A percentile compares a stretch with the other conserved stretches of the same genome.
Conservation (phyloP, 1,140 invertebrate species). For the Brachionus koreanus region DNA sequence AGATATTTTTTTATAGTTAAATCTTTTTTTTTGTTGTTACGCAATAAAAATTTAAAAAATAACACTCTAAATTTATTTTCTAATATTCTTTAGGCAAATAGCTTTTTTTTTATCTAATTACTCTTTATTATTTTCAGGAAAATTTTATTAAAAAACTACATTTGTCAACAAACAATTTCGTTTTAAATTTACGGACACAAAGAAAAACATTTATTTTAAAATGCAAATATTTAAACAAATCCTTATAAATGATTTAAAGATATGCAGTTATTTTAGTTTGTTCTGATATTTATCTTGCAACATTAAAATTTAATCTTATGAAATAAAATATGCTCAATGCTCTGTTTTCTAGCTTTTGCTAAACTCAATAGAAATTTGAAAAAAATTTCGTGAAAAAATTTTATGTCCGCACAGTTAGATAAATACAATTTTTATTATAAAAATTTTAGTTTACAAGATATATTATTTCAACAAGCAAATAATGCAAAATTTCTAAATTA, state of each 20-base stretch:
- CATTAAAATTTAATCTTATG: neutral
- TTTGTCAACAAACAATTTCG: neutral
- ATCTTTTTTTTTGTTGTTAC: neutral
- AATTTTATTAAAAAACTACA: neutral
- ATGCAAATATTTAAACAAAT: neutral
- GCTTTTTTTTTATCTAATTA: constrained; percentile 11
- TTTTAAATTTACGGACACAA: neutral
- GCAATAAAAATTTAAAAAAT: neutral
- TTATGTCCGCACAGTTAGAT: too few species aligned
- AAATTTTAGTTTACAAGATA: too few species aligned
- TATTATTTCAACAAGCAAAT: too few species aligned
- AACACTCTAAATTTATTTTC: neutral
- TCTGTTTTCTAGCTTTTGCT: neutral
- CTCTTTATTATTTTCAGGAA: neutral
- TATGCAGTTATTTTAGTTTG: neutral
- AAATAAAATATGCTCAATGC: neutral
- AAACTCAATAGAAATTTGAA: too few species aligned
- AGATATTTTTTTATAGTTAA: neutral
- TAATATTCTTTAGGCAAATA: neutral
- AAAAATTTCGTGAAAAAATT: too few species aligned
- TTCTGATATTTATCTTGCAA: neutral
- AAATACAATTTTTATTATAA: too few species aligned
- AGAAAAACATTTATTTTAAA: neutral
- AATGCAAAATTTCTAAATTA: too few species aligned
- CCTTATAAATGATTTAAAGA: constrained; percentile 5